Conservation (phyloP, 2,797 vertebrate genomes). For the Podarcis siculus region DNA sequence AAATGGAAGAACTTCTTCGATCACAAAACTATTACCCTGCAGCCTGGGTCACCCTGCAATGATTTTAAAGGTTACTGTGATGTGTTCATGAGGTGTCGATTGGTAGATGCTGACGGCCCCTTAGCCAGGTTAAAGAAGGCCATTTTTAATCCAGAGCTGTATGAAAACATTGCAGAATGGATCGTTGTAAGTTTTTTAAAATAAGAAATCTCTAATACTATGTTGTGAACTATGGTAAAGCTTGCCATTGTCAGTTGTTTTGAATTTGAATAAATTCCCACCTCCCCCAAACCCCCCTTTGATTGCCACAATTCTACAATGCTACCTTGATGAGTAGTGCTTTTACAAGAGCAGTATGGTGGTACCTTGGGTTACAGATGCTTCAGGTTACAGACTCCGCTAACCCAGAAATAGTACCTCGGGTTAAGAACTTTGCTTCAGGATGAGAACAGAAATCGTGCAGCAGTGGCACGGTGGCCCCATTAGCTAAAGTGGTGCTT, state of each 20-base stretch:
- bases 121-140: conserved; percentile 95
- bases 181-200: conserved; percentile 88
- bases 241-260: background rate
- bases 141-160: conserved; percentile 94
- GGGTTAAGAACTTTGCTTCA: too few species aligned
- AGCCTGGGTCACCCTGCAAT: conserved; percentile 96
- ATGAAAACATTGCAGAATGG: conserved; percentile 97
- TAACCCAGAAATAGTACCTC: too few species aligned
- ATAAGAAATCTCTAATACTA: background rate
- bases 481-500: too few species aligned
- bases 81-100: conserved; percentile 93
- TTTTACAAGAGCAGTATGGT: too few species aligned
- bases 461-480: too few species aligned
- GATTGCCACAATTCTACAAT: too few species aligned
- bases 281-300: too few species aligned
- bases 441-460: too few species aligned
- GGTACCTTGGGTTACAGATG: too few species aligned
- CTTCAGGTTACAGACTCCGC: too few species aligned
- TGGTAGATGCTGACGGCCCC: conserved; percentile 97
- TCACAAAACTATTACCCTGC: conserved; percentile 85
- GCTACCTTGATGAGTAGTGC: too few species aligned
- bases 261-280: background rate
- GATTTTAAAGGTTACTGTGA: conserved; percentile 98
- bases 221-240: background rate
- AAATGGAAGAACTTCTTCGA: conserved; percentile 82